Evolutionary conservation across 2,888 invertebrate species (phyloP), one percentile per base, ranked within the genome.

Genomic region (Anagyrus pseudococci): DNA sequence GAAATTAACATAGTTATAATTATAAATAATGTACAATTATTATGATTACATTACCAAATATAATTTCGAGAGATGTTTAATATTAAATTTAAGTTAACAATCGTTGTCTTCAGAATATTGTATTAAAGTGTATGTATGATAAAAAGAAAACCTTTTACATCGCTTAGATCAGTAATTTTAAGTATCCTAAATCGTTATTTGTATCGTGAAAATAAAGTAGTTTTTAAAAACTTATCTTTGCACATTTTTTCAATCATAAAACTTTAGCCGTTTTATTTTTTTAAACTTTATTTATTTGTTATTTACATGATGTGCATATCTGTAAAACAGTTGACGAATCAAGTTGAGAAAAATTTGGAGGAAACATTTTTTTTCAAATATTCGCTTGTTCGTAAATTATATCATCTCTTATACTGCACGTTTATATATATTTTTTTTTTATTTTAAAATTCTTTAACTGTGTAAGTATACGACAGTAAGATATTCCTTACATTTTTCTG

Each of bases 141-240:
- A 25, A 54, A 29, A 43, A 19, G n/a, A 49, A 54, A 29, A 26
- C 29, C 43, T 48, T 41, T 41, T 57, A 47, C 17, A 26, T 43
- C 48, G 55, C 4, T 47, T 40, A 52, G 50, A 50, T 37, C 44
- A 50, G n/a, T 52, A 56, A 43, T 33, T 57, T 37, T 46, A 41
- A 47, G 52, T 64, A 41, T 52, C 41, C 10, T 53, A 52, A 40
- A 57, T 33, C 22, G 26, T 44, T 20, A 57, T 65, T 58, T 65
- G 61, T 65, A 61, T 58, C 26, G 15, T 58, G 44, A 48, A 52
- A 64, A 64, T 61, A 64, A 64, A 64, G 23, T 54, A 47, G 19
- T 47, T 20, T 55, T 50, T 23, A 60, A 54, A 54, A 58, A 13
- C 6, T 22, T 29, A 44, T 6, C 7, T 43, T n/a, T 13, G 20